Percentiles rank a stretch among this genome's conserved stretches.
Conservation (phyloP, 2,888 invertebrate genomes). For the Ochlodes sylvanus region DNA sequence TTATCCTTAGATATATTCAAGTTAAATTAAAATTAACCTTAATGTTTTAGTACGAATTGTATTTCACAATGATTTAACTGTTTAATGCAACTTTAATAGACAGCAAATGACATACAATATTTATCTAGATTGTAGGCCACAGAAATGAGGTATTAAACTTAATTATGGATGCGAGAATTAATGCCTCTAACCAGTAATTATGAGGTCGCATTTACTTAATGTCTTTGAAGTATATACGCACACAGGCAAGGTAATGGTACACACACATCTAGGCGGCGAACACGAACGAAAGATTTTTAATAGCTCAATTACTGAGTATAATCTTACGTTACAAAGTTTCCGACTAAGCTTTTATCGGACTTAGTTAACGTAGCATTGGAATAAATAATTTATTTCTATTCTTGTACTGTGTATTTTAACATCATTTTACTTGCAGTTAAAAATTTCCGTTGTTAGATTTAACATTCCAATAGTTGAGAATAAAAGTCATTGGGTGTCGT, state of each 20-base stretch:
- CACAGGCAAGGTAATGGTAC: conserved; percentile 39
- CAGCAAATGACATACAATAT: conserved; percentile 73
- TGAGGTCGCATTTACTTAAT: conserved; percentile 83
- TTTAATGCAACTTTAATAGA: conserved; percentile 75
- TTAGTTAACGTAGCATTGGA: no score
- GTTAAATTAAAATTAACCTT: conserved; percentile 2
- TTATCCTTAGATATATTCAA: neutral
- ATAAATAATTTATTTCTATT: no score
- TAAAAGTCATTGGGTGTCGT: no score
- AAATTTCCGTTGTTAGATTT: no score
- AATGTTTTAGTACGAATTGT: conserved; percentile 1
- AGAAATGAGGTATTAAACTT: conserved; percentile 82
- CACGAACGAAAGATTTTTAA: conserved; percentile 5
- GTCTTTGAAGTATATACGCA: conserved; percentile 70
- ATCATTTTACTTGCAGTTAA: no score
- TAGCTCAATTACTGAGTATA: conserved; percentile 6
- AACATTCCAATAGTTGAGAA: no score
- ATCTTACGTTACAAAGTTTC: neutral
- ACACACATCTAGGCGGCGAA: conserved; percentile 3
- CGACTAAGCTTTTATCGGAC: conserved; percentile 1
- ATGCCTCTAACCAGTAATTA: conserved; percentile 81
- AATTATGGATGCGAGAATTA: conserved; percentile 84
- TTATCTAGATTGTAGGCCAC: conserved; percentile 81
- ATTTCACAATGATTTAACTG: conserved; percentile 63
- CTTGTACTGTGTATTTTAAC: no score